phyloP scores from a whole-genome alignment of 2,888 invertebrate species.

The Caradrina clavipalpis region DNA sequence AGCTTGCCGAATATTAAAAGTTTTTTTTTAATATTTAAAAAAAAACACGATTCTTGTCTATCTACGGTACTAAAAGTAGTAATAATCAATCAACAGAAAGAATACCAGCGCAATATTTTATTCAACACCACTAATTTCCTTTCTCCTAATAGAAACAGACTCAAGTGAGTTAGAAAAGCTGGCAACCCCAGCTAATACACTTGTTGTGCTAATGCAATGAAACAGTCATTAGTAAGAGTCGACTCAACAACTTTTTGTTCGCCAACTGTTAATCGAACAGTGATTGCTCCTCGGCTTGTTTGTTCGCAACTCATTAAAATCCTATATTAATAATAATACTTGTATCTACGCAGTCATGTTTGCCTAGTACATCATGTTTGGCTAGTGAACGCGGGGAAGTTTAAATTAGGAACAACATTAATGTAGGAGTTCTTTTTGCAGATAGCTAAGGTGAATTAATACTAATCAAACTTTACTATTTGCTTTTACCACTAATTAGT shows the following conservation, averaged over 20 bases:
- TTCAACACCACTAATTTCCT: not conserved
- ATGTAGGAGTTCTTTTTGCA: not conserved
- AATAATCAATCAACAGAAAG: not conserved
- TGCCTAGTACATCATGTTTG: constrained; percentile 23
- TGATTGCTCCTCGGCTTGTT: constrained; percentile 50
- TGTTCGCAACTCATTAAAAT: constrained; percentile 58
- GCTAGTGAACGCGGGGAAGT: not conserved
- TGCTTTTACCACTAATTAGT: not conserved
- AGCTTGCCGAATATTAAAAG: too few relatives aligned
- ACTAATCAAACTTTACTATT: not conserved
- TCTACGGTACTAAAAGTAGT: not conserved
- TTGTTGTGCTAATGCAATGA: constrained; percentile 73
- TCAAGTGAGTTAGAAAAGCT: constrained; percentile 29
- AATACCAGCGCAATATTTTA: not conserved
- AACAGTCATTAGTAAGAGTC: constrained; percentile 73
- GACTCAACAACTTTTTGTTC: constrained; percentile 70
- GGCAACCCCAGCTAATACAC: constrained; percentile 61
- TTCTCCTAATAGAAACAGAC: constrained; percentile 7
- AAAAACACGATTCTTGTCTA: not conserved
- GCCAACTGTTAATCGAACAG: constrained; percentile 68
- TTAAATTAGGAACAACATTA: constrained; percentile 6
- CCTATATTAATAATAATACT: constrained; percentile 37
- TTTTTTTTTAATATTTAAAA: too few relatives aligned
- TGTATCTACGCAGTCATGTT: constrained; percentile 25
- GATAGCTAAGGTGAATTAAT: not conserved